Base-by-base conservation (phyloP, 2,888 invertebrate genomes). In the Alloscopus bannaensis region DNA sequence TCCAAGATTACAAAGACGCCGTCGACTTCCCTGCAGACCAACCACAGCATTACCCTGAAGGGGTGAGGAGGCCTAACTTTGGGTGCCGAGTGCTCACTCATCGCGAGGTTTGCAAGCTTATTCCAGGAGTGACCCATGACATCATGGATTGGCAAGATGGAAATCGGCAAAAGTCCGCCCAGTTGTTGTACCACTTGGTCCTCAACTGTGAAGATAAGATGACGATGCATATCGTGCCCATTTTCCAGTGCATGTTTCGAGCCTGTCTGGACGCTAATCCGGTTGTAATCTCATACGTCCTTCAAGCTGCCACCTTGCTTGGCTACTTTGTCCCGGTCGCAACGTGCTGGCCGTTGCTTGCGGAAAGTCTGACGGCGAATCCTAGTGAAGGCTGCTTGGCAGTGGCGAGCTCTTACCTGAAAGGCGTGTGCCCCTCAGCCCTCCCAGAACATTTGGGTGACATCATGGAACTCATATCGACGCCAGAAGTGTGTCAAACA, bases 41-140 rank as follows among this genome's bases (percentile, higher is more conserved):
- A 1, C 92, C 93, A 0, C 87, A 89, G 2, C 93, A 95, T 87
- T 97, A 97, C 89, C 96, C 96, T 0, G 87, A 90, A 57, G 88
- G 90, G 92, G 93, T 94, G 13, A 89, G 90, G 77, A 91, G 97
- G n/a, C 96, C 97, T 0, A 94, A 94, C 86, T 90, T 97, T 22
- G 97, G 97, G 0, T 98, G 98, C 87, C 91, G 97, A 8, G 90
- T 91, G 1, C 88, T 98, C 62, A 93, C 94, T 0, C 93, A 93
- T 87, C 91, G 92, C 76, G 93, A 95, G 87, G 90, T 94, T 81
- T 91, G 92, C 66, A 93, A 93, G 88, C 91, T 96, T 82, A 89
- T 94, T 13, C 92, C 92, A 24, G 94, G 93, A 45, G 90, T 96
- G 84, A 88, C 90, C 57, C 89, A 88, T 87, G 96, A 96, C 88